These are phyloP conservation scores for Equus quagga DNA, from an alignment of 2,113 vertebrate species.

Conservation along the genomic window DNA sequence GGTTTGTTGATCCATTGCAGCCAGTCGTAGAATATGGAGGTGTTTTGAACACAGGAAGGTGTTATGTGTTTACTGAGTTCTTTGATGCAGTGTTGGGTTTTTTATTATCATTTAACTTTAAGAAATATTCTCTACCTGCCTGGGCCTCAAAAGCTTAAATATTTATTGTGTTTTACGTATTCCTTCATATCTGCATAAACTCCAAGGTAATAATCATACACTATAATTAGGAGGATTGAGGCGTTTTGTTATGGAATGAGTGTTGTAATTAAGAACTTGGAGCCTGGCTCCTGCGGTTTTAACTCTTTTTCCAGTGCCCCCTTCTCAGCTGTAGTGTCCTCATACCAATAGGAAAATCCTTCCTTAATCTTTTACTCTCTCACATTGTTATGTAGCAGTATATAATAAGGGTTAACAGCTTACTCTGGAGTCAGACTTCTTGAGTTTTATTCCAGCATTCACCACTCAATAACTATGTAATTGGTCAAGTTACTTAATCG, in stretches of 20 bases:
- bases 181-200: not conserved
- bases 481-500: not conserved
- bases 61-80: not conserved
- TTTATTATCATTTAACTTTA: constrained; percentile 1
- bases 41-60: not conserved
- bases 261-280: constrained; percentile 8
- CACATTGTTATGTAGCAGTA: not conserved
- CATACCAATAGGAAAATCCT: not conserved
- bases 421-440: not conserved
- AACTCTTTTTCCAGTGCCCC: not conserved
- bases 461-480: not conserved
- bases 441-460: not conserved
- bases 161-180: not conserved
- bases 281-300: not conserved
- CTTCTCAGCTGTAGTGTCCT: not conserved
- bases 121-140: not conserved
- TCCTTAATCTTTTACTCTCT: not conserved
- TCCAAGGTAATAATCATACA: not conserved
- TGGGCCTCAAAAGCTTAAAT: constrained; percentile 2
- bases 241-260: not conserved
- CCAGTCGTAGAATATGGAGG: not conserved
- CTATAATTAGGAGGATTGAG: not conserved
- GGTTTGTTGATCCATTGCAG: not conserved
- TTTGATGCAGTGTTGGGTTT: not conserved
- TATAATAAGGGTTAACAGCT: not conserved